These are phyloP conservation scores for Heterodera filipjevi DNA, from an alignment of 2,888 invertebrate genomes.

Conservation along the genomic window DNA sequence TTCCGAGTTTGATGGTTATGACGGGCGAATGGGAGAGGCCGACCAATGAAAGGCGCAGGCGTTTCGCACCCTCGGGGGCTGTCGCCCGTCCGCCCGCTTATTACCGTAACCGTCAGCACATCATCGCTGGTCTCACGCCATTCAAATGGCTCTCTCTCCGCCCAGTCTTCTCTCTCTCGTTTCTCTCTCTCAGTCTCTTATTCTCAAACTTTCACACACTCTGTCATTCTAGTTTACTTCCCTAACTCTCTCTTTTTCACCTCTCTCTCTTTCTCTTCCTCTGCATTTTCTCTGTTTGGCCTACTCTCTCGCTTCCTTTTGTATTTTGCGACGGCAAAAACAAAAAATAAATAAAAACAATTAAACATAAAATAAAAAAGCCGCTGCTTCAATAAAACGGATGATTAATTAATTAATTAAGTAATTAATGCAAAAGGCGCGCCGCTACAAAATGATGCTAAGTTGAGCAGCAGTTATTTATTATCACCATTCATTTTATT, in stretches of 20 bases:
- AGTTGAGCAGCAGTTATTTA: neutral
- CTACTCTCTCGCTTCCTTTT: neutral
- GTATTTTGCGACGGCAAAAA: neutral
- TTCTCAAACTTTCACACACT: neutral
- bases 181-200: neutral
- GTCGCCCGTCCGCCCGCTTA: neutral
- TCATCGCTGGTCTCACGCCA: conserved; percentile 7
- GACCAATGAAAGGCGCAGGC: neutral
- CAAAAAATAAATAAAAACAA: neutral
- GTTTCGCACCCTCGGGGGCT: neutral
- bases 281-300: neutral
- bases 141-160: neutral
- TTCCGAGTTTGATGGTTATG: neutral
- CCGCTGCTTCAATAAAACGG: neutral
- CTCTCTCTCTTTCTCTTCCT: neutral
- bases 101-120: neutral
- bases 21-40: neutral
- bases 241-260: too few relatives aligned
- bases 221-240: too few relatives aligned
- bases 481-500: conserved; percentile 3
- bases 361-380: neutral
- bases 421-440: conserved; percentile 3
- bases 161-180: neutral
- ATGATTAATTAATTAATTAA: too few relatives aligned
- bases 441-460: neutral